Conservation (phyloP, 2,797 vertebrate species). For the Sebastes matsubarae region DNA sequence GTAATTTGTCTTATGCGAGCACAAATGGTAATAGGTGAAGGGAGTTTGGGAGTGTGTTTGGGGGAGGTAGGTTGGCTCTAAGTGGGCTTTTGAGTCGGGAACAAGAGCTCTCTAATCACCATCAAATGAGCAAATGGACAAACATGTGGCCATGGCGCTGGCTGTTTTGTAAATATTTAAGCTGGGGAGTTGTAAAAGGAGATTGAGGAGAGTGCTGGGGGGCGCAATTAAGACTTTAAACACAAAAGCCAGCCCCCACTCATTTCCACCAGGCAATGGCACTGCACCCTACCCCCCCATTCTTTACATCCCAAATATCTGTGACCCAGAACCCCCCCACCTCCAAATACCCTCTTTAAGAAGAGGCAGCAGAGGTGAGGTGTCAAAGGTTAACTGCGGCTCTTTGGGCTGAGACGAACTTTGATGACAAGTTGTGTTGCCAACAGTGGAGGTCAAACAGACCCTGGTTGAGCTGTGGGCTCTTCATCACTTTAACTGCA, state of each 20-base stretch:
- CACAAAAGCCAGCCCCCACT: slow-evolving; percentile 15
- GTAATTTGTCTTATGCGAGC: slow-evolving; percentile 7
- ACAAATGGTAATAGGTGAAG: slow-evolving; percentile 19
- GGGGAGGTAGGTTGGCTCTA: slow-evolving; percentile 5
- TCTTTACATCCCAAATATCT: slow-evolving; percentile 16
- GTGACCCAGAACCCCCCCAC: slow-evolving; percentile 40
- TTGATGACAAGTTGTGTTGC: slow-evolving; percentile 78
- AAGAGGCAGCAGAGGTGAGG: slow-evolving; percentile 72
- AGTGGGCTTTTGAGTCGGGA: slow-evolving; percentile 52
- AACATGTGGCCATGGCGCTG: slow-evolving; percentile 51
- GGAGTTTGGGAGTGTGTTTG: slow-evolving; percentile 11
- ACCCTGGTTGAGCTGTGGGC: slow-evolving; percentile 46
- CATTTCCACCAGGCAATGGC: slow-evolving; percentile 31
- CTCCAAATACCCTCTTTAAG: slow-evolving; percentile 56
- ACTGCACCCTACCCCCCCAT: neutral
- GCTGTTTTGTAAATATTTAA: slow-evolving; percentile 79
- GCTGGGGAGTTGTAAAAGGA: slow-evolving; percentile 59
- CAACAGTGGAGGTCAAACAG: slow-evolving; percentile 71
- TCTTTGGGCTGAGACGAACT: slow-evolving; percentile 76
- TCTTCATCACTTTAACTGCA: slow-evolving; percentile 74
- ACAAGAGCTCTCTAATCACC: slow-evolving; percentile 69
- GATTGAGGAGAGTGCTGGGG: slow-evolving; percentile 43
- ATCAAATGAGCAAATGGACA: slow-evolving; percentile 69
- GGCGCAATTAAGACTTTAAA: slow-evolving; percentile 47
- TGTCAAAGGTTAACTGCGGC: slow-evolving; percentile 82